phyloP scores from a whole-genome alignment of 1,140 invertebrate species.

The Caenorhabditis remanei region DNA sequence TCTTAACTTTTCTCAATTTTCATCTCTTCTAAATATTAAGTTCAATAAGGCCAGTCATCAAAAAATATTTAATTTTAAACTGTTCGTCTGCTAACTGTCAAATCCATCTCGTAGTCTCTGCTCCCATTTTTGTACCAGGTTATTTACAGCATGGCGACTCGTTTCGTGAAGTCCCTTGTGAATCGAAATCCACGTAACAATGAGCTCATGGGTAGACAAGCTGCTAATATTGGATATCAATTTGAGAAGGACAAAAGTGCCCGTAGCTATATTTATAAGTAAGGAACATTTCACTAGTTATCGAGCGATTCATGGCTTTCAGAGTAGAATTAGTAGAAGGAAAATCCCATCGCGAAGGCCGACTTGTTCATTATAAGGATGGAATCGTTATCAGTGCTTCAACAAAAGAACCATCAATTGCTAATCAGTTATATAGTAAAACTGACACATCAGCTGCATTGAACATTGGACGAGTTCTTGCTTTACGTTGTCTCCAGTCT shows the following conservation, averaged over 20 bases:
- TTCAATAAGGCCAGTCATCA: too few species aligned
- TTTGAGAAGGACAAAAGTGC: conserved; percentile 83
- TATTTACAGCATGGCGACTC: conserved; percentile 7
- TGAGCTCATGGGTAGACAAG: conserved; percentile 86
- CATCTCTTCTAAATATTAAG: not conserved
- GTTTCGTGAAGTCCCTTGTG: conserved; percentile 46
- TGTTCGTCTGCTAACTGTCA: too few species aligned
- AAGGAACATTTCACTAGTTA: conserved; percentile 70
- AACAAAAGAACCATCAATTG: conserved; percentile 87
- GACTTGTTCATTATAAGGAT: conserved; percentile 85
- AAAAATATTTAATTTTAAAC: too few species aligned
- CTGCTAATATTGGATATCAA: conserved; percentile 86
- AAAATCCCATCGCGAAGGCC: conserved; percentile 80
- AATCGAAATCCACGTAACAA: conserved; percentile 92
- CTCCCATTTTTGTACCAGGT: not conserved
- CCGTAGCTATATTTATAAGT: conserved; percentile 87
- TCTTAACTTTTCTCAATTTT: not conserved
- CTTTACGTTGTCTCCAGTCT: conserved; percentile 86
- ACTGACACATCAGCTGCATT: conserved; percentile 85
- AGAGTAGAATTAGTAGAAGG: conserved; percentile 79
- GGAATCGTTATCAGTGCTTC: conserved; percentile 85
- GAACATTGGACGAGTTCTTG: conserved; percentile 86
- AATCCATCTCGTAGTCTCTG: too few species aligned
- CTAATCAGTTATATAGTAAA: conserved; percentile 84
- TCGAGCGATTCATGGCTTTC: conserved; percentile 42